A percentile compares a stretch with the other conserved stretches of the same genome.
Evolutionary conservation across 2,113 vertebrate genomes (phyloP).

Genomic region (Actinemys pallida): DNA sequence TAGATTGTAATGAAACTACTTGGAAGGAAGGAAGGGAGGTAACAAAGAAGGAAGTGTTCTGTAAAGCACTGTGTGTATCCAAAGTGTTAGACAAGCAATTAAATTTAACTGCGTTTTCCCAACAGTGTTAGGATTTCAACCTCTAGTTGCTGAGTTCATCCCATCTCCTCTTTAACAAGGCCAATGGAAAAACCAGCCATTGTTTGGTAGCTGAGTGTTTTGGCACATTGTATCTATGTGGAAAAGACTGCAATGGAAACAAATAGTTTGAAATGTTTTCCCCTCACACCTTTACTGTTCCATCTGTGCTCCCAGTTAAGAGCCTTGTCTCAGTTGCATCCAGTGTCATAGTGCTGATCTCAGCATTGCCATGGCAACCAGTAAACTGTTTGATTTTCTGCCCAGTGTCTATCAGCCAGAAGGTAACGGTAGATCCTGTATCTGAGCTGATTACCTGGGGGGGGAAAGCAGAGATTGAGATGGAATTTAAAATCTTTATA

Average conservation of each 20-base stretch:
- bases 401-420: conserved; percentile 87
- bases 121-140: background rate
- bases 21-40: background rate
- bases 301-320: conserved; percentile 83
- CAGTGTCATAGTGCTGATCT: conserved; percentile 84
- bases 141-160: background rate
- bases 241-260: background rate
- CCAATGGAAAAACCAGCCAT: background rate
- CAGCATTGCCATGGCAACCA: conserved; percentile 86
- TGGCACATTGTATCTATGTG: background rate
- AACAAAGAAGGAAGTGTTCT: background rate
- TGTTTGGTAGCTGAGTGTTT: background rate
- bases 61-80: background rate
- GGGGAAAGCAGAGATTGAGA: conserved; percentile 33
- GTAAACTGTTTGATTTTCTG: conserved; percentile 86
- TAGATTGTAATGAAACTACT: background rate
- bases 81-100: background rate
- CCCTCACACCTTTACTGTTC: conserved; percentile 78
- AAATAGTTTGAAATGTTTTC: background rate
- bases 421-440: conserved; percentile 82
- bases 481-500: conserved; percentile 1
- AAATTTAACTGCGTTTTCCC: conserved; percentile 14
- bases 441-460: conserved; percentile 85
- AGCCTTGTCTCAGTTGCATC: conserved; percentile 78
- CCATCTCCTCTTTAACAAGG: background rate